These are phyloP conservation scores for Tachycineta bicolor DNA, from an alignment of 2,113 vertebrate genomes.

Conservation along the genomic window DNA sequence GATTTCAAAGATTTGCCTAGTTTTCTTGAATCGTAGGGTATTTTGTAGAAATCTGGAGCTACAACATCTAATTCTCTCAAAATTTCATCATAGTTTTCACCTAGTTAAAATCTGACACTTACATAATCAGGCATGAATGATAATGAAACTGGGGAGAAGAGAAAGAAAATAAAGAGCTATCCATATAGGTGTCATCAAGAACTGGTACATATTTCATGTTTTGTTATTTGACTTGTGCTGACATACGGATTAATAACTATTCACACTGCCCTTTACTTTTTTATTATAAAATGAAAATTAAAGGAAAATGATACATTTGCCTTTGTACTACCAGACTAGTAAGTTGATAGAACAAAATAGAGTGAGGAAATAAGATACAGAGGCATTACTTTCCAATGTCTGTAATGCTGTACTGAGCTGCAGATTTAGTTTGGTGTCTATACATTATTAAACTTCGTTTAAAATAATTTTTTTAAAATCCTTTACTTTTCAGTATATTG, in stretches of 20 bases:
- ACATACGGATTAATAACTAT: not conserved
- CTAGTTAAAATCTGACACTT: not conserved
- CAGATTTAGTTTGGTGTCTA: not conserved
- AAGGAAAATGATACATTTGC: not conserved
- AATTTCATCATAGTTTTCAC: not conserved
- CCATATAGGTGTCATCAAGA: not conserved
- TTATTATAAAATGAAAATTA: not conserved
- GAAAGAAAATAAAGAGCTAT: not conserved
- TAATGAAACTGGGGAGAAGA: not conserved
- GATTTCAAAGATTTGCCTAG: not conserved
- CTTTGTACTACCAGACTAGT: not conserved
- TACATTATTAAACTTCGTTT: not conserved
- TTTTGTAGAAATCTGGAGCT: not conserved
- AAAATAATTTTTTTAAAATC: not conserved
- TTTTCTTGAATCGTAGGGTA: not conserved
- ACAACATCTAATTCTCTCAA: not conserved
- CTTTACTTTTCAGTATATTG: not conserved
- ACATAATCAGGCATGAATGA: fast-evolving
- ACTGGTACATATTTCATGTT: not conserved
- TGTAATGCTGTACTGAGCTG: not conserved
- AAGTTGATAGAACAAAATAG: not conserved
- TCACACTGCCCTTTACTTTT: not conserved
- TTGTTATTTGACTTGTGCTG: not conserved
- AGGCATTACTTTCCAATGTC: not conserved
- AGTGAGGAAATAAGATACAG: not conserved